A percentile compares a stretch with the other conserved stretches of the same genome.
These are phyloP conservation scores for Acheta domesticus DNA, from an alignment of 2,888 invertebrate genomes.

Conservation along the genomic window DNA sequence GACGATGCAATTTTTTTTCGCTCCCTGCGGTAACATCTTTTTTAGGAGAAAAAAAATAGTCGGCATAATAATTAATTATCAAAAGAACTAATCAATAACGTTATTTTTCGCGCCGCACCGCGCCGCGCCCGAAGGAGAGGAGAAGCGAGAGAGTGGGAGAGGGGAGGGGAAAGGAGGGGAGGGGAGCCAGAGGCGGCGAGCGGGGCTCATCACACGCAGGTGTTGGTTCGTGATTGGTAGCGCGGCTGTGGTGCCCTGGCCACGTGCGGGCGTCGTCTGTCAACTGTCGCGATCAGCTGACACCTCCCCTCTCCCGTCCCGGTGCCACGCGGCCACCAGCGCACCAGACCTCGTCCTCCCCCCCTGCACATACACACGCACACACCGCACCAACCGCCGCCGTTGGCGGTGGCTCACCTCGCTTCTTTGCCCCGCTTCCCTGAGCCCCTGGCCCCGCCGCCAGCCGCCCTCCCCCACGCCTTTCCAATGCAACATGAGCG, in stretches of 20 bases:
- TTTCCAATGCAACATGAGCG: not conserved
- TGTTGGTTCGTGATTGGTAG: conserved; percentile 23
- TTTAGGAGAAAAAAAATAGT: not conserved
- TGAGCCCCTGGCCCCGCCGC: not conserved
- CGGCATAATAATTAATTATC: conserved; percentile 6
- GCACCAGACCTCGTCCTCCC: not conserved
- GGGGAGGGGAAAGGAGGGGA: too few relatives aligned
- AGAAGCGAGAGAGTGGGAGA: too few relatives aligned
- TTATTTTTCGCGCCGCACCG: not conserved
- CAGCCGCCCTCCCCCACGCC: not conserved
- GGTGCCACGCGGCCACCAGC: not conserved
- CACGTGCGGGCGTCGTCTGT: conserved; percentile 28
- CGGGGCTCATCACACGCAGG: conserved; percentile 27
- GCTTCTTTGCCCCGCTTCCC: too few relatives aligned
- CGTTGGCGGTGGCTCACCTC: too few relatives aligned
- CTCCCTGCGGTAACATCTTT: conserved; percentile 7
- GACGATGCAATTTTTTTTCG: conserved; percentile 2
- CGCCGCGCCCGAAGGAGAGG: not conserved
- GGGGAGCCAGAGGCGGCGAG: not conserved
- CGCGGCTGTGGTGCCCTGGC: not conserved
- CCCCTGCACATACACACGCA: not conserved
- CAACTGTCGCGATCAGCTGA: conserved; percentile 29
- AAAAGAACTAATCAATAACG: not conserved
- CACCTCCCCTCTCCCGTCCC: not conserved
- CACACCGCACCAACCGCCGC: not conserved